Conservation (phyloP, 2,113 vertebrate species). For the Aspidoscelis tigris region DNA sequence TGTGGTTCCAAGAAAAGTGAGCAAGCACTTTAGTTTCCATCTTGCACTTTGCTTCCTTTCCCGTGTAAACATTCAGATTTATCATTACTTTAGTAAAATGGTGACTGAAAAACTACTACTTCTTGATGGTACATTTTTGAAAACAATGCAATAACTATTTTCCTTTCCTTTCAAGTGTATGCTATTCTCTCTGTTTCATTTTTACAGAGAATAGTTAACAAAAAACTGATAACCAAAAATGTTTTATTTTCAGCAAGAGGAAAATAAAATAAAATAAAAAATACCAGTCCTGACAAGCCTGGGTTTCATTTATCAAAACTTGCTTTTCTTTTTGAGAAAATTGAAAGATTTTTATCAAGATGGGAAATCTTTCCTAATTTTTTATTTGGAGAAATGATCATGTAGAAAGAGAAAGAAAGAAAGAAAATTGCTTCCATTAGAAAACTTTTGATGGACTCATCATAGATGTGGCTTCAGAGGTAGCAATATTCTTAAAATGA, state of each 20-base stretch:
- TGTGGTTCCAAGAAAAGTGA: slow-evolving; percentile 46
- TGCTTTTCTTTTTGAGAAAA: slow-evolving; percentile 19
- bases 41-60: slow-evolving; percentile 58
- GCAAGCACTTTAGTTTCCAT: not conserved
- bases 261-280: not conserved
- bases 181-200: slow-evolving; percentile 4
- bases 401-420: slow-evolving; percentile 26
- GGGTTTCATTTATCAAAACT: slow-evolving; percentile 33
- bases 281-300: not conserved
- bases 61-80: slow-evolving; percentile 59
- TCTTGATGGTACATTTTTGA: slow-evolving; percentile 4
- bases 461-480: slow-evolving; percentile 18
- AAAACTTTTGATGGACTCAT: slow-evolving; percentile 36
- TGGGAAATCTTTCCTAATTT: slow-evolving; percentile 27
- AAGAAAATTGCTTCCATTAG: slow-evolving; percentile 27
- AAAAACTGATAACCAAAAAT: slow-evolving; percentile 33
- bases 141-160: slow-evolving; percentile 8
- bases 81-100: slow-evolving; percentile 46
- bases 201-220: slow-evolving; percentile 17
- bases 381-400: slow-evolving; percentile 46
- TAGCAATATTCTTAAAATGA: slow-evolving; percentile 68
- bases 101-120: not conserved
- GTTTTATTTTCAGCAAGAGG: slow-evolving; percentile 7
- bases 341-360: slow-evolving; percentile 37
- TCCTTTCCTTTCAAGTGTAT: slow-evolving; percentile 9